These are phyloP conservation scores for Drosophila tropicalis DNA, from an alignment of 1,140 invertebrate species.

Conservation along the genomic window DNA sequence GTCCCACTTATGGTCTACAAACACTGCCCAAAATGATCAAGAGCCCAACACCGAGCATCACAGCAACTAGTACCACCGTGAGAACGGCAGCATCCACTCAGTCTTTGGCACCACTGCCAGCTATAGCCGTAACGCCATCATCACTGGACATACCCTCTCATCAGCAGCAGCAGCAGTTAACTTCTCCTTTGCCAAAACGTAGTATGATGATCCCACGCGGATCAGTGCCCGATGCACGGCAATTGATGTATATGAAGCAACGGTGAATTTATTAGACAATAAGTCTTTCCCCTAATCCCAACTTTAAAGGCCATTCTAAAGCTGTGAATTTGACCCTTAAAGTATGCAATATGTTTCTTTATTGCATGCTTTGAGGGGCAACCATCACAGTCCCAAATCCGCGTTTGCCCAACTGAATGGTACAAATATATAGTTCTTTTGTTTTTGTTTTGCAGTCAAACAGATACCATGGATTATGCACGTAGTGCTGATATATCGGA, in stretches of 20 bases:
- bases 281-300: neutral
- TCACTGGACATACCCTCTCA: slow-evolving; percentile 2
- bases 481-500: slow-evolving; percentile 91
- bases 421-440: too few species aligned
- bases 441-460: slow-evolving; percentile 43
- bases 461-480: slow-evolving; percentile 60
- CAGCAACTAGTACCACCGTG: slow-evolving; percentile 19
- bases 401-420: too few species aligned
- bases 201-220: slow-evolving; percentile 54
- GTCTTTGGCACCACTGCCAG: slow-evolving; percentile 44
- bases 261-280: slow-evolving; percentile 29
- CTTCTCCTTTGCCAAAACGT: slow-evolving; percentile 61
- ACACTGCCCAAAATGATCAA: slow-evolving; percentile 69
- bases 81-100: slow-evolving; percentile 32
- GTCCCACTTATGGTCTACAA: slow-evolving; percentile 72
- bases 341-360: too few species aligned
- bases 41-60: slow-evolving; percentile 49
- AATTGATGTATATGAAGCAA: slow-evolving; percentile 65
- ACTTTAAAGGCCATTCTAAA: neutral
- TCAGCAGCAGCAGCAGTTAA: slow-evolving; percentile 1
- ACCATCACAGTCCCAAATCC: too few species aligned
- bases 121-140: slow-evolving; percentile 63
- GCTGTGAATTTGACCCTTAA: too few species aligned
- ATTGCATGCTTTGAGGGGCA: too few species aligned
- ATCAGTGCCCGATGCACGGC: slow-evolving; percentile 62